Base-by-base conservation (phyloP, 2,113 vertebrate species). In the Carettochelys insculpta region DNA sequence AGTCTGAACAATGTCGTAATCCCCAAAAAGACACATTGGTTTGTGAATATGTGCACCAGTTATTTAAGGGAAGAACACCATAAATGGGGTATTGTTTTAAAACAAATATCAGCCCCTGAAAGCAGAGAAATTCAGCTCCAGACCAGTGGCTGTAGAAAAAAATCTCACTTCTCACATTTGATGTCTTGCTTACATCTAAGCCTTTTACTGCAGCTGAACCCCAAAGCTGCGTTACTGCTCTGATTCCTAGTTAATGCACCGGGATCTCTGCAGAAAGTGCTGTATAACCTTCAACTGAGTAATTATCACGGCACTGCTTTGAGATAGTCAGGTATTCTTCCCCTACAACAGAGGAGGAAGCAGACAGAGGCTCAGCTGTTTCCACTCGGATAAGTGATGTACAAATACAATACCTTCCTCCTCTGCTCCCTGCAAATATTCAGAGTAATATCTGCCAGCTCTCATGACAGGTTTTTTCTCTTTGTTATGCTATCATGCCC, bases 281-380 rank as follows among this genome's bases (percentile, higher is more conserved):
- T 45, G 27, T 29, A 43, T 41, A 43, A 12, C 27, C 52, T 38
- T 16, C 4, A 0, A 43, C 78, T 86, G 0, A 0, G 71, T 93
- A 52, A 82, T 87, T 58, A 38, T 90, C 58, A 61, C 3, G 1
- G 41, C 27, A 92, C 76, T 9, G 9, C 84, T 87, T 94, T 83
- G 84, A 68, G 48, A 2, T 5, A 16, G n/a, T 8, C 68, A 71
- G 78, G 71, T 90, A 56, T 94, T 92, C 41, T 86, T 31, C 41
- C 34, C 31, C 68, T 48, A 75, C 53, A 45, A 87, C 2, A 2
- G 43, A 92, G 80, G 80, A 82, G 75, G 77, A 41, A 80, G 82
- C 58, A 81, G 54, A 86, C 86, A 79, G 54, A 92, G 83, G 79
- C 61, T 0, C 54, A 2, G 13, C 89, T 75, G 90, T 71, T n/a